Conservation (phyloP, 2,888 invertebrate species). For the Rhingia campestris region DNA sequence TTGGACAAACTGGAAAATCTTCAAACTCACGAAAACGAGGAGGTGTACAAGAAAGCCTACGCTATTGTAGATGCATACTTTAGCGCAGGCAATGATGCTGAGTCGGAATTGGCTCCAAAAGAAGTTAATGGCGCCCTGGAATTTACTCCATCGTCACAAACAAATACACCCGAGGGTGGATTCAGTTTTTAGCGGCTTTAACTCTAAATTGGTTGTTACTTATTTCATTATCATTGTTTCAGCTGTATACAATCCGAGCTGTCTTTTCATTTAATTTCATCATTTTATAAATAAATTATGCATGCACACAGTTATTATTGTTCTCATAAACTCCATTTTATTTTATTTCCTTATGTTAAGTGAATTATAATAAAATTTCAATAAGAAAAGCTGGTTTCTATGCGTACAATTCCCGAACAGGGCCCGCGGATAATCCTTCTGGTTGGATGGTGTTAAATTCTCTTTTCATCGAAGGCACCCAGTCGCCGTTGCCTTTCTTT, state of each 20-base stretch:
- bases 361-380: conserved; percentile 32
- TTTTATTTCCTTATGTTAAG: conserved; percentile 29
- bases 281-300: conserved; percentile 14
- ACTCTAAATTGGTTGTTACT: not conserved
- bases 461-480: conserved; percentile 75
- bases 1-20: conserved; percentile 94
- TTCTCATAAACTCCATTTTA: conserved; percentile 18
- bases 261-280: conserved; percentile 30
- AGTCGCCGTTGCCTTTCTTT: conserved; percentile 70
- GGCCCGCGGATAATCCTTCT: conserved; percentile 58
- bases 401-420: conserved; percentile 49
- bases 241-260: conserved; percentile 9
- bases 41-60: conserved; percentile 90
- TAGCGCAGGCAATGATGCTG: conserved; percentile 78
- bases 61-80: conserved; percentile 92
- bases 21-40: conserved; percentile 95
- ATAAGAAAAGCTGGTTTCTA: not conserved
- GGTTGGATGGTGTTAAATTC: conserved; percentile 63
- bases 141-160: conserved; percentile 78
- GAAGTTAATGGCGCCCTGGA: conserved; percentile 80
- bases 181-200: conserved; percentile 79
- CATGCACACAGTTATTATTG: conserved; percentile 43
- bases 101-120: conserved; percentile 80
- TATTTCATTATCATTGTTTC: conserved; percentile 1
- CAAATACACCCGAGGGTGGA: conserved; percentile 80